A percentile compares a stretch with the other conserved stretches of the same genome.
Conservation (phyloP, 2,888 invertebrate genomes). For the Agrenia bidenticulata region DNA sequence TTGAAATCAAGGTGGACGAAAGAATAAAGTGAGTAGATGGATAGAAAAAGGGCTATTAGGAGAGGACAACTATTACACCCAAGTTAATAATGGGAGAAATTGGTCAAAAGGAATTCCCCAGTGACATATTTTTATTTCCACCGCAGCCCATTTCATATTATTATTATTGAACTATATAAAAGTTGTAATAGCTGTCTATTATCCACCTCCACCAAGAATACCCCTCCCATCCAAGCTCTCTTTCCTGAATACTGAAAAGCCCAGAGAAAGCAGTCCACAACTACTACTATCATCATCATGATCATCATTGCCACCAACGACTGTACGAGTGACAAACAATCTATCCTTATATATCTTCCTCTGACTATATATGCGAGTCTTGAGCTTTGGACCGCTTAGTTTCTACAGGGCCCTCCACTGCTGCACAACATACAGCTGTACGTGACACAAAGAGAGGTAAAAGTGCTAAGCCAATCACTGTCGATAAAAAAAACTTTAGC, state of each 20-base stretch:
- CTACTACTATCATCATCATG: too few species aligned
- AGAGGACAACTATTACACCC: background rate
- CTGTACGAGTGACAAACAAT: too few species aligned
- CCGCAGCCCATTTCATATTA: background rate
- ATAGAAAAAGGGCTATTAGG: constrained; percentile 8
- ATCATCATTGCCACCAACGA: background rate
- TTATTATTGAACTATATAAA: too few species aligned
- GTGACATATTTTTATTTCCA: background rate
- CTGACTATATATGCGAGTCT: too few species aligned
- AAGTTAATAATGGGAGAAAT: background rate
- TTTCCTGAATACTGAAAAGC: too few species aligned
- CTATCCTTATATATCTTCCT: too few species aligned
- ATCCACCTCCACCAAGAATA: too few species aligned
- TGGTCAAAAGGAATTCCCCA: constrained; percentile 3
- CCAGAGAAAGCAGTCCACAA: too few species aligned
- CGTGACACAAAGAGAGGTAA: background rate
- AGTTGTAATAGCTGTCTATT: too few species aligned
- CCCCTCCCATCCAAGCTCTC: too few species aligned
- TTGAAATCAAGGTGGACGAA: background rate
- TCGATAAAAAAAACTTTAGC: constrained; percentile 7
- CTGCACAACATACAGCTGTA: background rate
- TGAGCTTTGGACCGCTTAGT: background rate
- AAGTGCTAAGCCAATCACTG: constrained; percentile 10
- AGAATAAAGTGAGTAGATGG: background rate
- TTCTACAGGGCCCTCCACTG: background rate